A percentile compares a stretch with the other conserved stretches of the same genome.
Evolutionary conservation across 1,140 invertebrate species (phyloP).

Genomic region (Leptinotarsa lineolata): DNA sequence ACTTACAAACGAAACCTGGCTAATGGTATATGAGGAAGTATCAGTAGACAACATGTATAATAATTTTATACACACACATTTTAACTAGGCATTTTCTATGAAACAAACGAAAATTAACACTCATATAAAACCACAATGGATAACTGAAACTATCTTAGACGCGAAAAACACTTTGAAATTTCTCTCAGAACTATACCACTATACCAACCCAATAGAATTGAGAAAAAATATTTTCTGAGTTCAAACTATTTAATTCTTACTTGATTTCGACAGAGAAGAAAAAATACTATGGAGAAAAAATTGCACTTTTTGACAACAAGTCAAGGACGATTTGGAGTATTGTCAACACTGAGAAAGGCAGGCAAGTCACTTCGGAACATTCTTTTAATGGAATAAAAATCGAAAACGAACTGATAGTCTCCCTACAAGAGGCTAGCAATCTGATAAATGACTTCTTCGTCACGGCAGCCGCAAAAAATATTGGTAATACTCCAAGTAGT

Average conservation of each 20-base stretch:
- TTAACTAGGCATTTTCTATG: background rate
- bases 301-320: background rate
- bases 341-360: slow-evolving; percentile 1
- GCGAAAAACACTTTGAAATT: slow-evolving; percentile 5
- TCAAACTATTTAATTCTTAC: slow-evolving; percentile 2
- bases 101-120: background rate
- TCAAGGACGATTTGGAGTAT: background rate
- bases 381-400: background rate
- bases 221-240: background rate
- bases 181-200: background rate
- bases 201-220: background rate
- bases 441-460: background rate
- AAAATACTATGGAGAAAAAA: slow-evolving; percentile 15
- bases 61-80: background rate
- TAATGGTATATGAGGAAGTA: background rate
- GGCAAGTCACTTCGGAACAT: background rate
- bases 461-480: background rate
- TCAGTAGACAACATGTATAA: background rate
- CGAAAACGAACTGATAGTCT: background rate
- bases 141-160: background rate
- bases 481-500: background rate
- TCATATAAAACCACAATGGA: slow-evolving; percentile 8
- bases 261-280: background rate
- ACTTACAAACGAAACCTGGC: background rate
- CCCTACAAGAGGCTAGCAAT: background rate